Evolutionary conservation across 2,113 vertebrate species (phyloP), one percentile per base, ranked within the genome.

Genomic region (Eubucco bourcierii): DNA sequence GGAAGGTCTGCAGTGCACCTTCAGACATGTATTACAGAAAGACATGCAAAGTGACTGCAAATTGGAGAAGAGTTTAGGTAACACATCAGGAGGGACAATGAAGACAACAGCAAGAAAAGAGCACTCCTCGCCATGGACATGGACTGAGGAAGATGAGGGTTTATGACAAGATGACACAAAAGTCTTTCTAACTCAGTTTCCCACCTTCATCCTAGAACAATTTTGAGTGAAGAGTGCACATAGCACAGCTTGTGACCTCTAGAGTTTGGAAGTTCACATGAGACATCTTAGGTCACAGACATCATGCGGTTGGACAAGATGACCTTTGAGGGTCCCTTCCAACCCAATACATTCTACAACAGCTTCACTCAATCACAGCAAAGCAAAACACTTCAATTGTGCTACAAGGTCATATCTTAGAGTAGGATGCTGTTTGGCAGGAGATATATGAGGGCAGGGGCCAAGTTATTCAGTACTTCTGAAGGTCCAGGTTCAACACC

Each of bases 171-270:
- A 46, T 0, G 1, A 66, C 10, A 70, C 37, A 46, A 83, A 80
- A 84, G 10, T 12, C 19, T 56, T 34, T 39, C 47, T 37, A 53
- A 79, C 15, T 53, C 46, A 41, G 6, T 47, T 65, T 64, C 17
- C 25, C 46, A 63, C 5, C 23, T 72, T 67, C 61, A 28, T 10
- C 21, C 46, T 59, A 10, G 7, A 81, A 28, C 23, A 72, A 61
- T 5, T 8, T 12, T 5, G 0, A 20, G 16, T 34, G 74, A 6
- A 21, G 56, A 56, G 24, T 2, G 8, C 5, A 7, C 0, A 0
- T 0, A 13, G 25, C 12, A 34, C 53, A 61, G 23, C 10, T 29
- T 60, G 25, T 11, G 15, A n/a, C 55, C 16, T 47, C 24, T 29
- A 72, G 6, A 12, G 19, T 71, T 15, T 5, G 28, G 68, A 52